Percentiles rank a stretch among this genome's conserved stretches.
Evolutionary conservation across 1,140 invertebrate species (phyloP).

Genomic region (Drosophila cardini): DNA sequence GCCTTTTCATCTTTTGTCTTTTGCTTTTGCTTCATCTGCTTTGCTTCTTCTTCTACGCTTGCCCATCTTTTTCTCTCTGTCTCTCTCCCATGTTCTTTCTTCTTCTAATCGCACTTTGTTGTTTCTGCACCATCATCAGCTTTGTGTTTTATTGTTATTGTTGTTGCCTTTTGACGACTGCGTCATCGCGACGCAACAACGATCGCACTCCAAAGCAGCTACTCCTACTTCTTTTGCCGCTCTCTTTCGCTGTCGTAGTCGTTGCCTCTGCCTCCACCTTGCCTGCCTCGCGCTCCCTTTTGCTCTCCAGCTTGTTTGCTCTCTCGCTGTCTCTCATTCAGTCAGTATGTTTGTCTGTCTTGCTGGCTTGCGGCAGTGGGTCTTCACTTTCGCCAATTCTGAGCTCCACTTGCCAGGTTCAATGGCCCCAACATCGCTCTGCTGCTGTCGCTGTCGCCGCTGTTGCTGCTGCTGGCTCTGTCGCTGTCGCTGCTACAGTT

Average conservation of each 20-base stretch:
- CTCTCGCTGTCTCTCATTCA: constrained; percentile 5
- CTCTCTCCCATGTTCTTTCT: background rate
- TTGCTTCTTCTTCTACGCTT: background rate
- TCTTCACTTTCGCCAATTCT: constrained; percentile 83
- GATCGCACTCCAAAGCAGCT: constrained; percentile 9
- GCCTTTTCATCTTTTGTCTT: constrained; percentile 2
- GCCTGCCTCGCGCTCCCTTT: constrained; percentile 18
- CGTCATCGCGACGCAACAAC: constrained; percentile 61
- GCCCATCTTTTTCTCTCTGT: constrained; percentile 4
- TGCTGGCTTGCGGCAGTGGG: constrained; percentile 74
- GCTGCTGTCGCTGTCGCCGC: constrained; percentile 29
- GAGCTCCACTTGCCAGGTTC: constrained; percentile 79
- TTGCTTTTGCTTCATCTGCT: constrained; percentile 1
- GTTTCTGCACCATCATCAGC: constrained; percentile 75
- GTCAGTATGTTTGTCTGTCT: constrained; percentile 26
- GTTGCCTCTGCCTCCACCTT: constrained; percentile 15
- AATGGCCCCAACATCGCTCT: constrained; percentile 59
- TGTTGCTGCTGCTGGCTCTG: constrained; percentile 21
- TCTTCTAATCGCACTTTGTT: constrained; percentile 69
- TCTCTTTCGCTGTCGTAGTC: constrained; percentile 10
- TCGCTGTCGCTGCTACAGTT: constrained; percentile 5
- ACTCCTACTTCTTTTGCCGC: constrained; percentile 17
- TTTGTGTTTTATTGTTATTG: constrained; percentile 62
- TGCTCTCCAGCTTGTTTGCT: constrained; percentile 5
- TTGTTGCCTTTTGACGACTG: constrained; percentile 67